Evolutionary conservation across 2,797 vertebrate species (phyloP), one percentile per base, ranked within the genome.

Genomic region (Myotis pilosus): DNA sequence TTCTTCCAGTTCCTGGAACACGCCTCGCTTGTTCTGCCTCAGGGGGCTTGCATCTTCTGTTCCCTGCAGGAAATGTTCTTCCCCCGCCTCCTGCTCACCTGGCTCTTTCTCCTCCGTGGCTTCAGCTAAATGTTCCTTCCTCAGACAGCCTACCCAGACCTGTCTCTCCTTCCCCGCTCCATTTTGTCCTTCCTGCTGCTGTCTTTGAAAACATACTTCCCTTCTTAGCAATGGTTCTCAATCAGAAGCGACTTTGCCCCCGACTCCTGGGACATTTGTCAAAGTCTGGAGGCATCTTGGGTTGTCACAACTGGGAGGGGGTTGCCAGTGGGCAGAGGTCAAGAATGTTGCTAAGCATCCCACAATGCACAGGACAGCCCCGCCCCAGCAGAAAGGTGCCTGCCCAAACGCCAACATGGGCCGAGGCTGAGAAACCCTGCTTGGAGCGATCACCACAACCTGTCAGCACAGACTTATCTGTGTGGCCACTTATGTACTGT

Each of bases 341-440:
- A 53, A 33, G 71, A 41, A 64, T 20, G 33, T 44, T n/a, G n/a
- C 49, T 79, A n/a, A 72, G 9, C 15, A 28, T 16, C 53, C 33
- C 47, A 11, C 10, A 41, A 44, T 0, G 6, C n/a, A 13, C n/a
- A 16, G 25, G 69, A 30, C 7, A 19, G 71, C 3, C 17, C 41
- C 5, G 25, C 12, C 71, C 57, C n/a, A 19, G 57, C 41, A 28
- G 23, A 86, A 53, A 41, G 20, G 23, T 2, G 9, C 33, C 38
- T 38, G 16, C 33, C 47, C 38, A 19, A 8, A 57, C 0, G 17
- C 8, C 22, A 20, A 0, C 23, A 8, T 0, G 74, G 44, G 25
- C 69, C 0, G 2, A 41, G 47, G 47, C 2, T 9, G 80, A 41
- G 64, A 88, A 68, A 19, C 11, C n/a, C 53, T n/a, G n/a, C 78